Evolutionary conservation across 2,113 vertebrate species (phyloP), one percentile per base, ranked within the genome.

Genomic region (Rhegmatorhina hoffmannsi): DNA sequence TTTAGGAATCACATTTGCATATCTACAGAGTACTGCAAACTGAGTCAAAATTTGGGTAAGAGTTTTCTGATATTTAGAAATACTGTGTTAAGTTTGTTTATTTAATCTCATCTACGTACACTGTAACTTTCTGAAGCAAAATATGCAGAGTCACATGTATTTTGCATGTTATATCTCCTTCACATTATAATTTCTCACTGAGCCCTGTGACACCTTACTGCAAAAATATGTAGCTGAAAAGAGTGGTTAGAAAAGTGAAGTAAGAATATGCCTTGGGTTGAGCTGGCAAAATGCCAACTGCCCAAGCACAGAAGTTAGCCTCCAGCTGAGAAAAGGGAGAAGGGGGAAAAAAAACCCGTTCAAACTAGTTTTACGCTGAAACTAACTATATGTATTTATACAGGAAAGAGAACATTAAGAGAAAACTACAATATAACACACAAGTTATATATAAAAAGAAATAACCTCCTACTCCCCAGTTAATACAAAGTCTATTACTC

Each of bases 61-160:
- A 18, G 4, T 52, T 75, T 89, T 60, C 52, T 64, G 33, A 63
- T 13, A 70, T 53, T 53, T 63, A 40, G 21, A 74, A 84, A 58
- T 43, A 4, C 2, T 43, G 5, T 26, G 3, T 59, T 56, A 56
- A 24, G 3, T 72, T 80, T 66, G n/a, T 67, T 86, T 66, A 55
- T 49, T 84, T 69, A 5, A 47, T 44, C 33, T 40, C 0, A 1
- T 60, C 49, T 87, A 44, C 63, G 40, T 7, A 28, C 43, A 50
- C 24, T 78, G 20, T 47, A 43, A 53, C 31, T 76, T 79, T 60
- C 44, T 66, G 18, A 40, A 64, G 10, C 36, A n/a, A 74, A 36
- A 46, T 67, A 75, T 19, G 3, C 24, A 8, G 5, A 8, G 5
- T 74, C 21, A 60, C 0, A 0, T 23, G 2, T 56, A 75, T 82